Conservation (phyloP, 2,888 invertebrate genomes). For the Blastobasis lacticolella region DNA sequence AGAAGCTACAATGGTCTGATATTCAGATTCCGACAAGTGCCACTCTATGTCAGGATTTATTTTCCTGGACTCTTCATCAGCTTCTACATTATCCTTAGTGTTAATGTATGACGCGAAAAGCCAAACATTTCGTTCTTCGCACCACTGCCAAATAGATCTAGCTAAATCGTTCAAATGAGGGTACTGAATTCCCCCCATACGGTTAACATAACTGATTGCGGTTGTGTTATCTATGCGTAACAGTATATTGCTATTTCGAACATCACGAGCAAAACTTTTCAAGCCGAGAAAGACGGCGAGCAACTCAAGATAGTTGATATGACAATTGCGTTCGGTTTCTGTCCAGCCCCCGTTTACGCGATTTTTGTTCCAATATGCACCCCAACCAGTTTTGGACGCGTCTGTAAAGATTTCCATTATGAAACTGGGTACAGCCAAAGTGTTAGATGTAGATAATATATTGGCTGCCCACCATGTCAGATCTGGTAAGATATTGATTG, state of each 20-base stretch:
- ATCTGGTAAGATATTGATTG: background rate
- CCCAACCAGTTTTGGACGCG: constrained; percentile 8
- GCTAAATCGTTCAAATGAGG: no score
- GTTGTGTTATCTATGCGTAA: constrained; percentile 5
- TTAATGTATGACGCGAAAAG: constrained; percentile 7
- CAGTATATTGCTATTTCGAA: background rate
- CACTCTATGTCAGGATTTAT: constrained; percentile 11
- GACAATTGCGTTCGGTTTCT: background rate
- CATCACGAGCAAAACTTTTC: background rate
- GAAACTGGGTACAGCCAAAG: background rate
- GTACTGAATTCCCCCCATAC: background rate
- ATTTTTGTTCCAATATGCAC: background rate
- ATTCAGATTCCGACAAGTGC: constrained; percentile 5
- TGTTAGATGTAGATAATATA: background rate
- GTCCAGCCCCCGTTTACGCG: constrained; percentile 1
- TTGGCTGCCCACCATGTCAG: constrained; percentile 6
- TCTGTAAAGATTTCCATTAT: constrained; percentile 6
- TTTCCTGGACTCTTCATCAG: constrained; percentile 14
- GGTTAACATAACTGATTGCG: background rate
- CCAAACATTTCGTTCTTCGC: no score
- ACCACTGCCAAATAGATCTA: no score
- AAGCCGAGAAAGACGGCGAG: background rate
- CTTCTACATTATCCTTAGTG: constrained; percentile 19
- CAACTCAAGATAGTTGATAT: constrained; percentile 8
- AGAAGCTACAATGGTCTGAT: no score